Evolutionary conservation across 1,140 invertebrate species (phyloP), one percentile per base, ranked within the genome.

Genomic region (Drosophila triauraria): DNA sequence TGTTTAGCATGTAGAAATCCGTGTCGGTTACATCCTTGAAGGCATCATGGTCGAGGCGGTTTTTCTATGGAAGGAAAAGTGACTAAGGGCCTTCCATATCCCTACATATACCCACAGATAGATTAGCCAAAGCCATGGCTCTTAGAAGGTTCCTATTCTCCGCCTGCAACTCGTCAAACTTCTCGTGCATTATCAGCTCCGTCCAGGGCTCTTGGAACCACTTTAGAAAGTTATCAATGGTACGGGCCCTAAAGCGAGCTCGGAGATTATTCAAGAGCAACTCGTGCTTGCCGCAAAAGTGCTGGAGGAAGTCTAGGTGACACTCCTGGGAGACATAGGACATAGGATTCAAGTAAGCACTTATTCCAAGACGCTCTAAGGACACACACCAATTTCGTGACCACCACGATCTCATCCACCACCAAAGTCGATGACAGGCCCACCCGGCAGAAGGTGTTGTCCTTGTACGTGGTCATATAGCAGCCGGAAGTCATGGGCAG

Each of bases 121-220:
- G 30, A 0, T 63, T 54, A 0, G 56, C 20, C 2, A 54, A 0
- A 0, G 75, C 63, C 51, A 79, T 51, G 1, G 81, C 74, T 13
- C 2, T 64, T 0, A 91, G 57, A 3, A 90, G 17, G 1, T 44
- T 54, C 2, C 60, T 65, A 35, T 91, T 91, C 7, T 77, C 32
- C 0, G 17, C 48, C 50, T 80, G 79, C n/a, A 90, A 51, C 0
- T 79, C 62, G 0, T 60, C 13, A 20, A 92, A 92, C 5, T 70
- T 20, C 0, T 79, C 75, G 43, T 92, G 87, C 78, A 83, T 80
- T 3, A 92, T 38, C 25, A 92, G 43, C 25, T 92, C 84, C 0
- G 87, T 77, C 91, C 91, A 92, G 27, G 84, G 82, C 32, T 92
- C 53, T 58, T 82, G 68, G 4, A 92, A 78, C 13, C 80, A 92